These are phyloP conservation scores for Oscheius sp. DNA, from an alignment of 2,888 invertebrate species.

Conservation along the genomic window DNA sequence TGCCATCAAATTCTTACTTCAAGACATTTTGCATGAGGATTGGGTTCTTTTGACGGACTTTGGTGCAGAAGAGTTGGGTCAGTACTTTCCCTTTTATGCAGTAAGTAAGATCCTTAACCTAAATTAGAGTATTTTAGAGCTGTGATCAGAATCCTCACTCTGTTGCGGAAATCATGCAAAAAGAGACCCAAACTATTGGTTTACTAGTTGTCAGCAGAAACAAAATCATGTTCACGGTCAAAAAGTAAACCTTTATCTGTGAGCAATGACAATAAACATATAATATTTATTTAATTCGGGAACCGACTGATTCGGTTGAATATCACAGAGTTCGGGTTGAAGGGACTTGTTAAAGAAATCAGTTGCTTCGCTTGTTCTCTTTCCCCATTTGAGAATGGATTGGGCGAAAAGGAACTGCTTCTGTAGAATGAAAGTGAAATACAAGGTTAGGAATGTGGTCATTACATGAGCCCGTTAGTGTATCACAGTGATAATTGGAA, in stretches of 20 bases:
- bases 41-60: background rate
- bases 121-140: background rate
- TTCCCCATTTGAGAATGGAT: background rate
- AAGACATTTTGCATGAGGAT: background rate
- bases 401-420: background rate
- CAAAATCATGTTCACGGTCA: constrained; percentile 17
- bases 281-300: background rate
- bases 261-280: constrained; percentile 17
- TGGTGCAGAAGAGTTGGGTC: background rate
- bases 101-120: background rate
- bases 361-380: too few relatives aligned
- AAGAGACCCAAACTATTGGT: background rate
- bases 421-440: constrained; percentile 10
- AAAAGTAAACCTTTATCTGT: background rate
- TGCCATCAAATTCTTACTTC: background rate
- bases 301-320: constrained; percentile 1
- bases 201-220: constrained; percentile 15
- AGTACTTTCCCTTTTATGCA: constrained; percentile 4
- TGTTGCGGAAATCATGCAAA: background rate
- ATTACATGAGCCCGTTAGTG: constrained; percentile 18
- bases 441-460: constrained; percentile 6
- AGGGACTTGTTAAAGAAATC: background rate
- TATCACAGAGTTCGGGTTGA: constrained; percentile 12
- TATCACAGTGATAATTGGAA: constrained; percentile 13
- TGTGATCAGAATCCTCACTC: background rate